Conservation (phyloP, 2,888 invertebrate species). For the Helicoverpa assulta region DNA sequence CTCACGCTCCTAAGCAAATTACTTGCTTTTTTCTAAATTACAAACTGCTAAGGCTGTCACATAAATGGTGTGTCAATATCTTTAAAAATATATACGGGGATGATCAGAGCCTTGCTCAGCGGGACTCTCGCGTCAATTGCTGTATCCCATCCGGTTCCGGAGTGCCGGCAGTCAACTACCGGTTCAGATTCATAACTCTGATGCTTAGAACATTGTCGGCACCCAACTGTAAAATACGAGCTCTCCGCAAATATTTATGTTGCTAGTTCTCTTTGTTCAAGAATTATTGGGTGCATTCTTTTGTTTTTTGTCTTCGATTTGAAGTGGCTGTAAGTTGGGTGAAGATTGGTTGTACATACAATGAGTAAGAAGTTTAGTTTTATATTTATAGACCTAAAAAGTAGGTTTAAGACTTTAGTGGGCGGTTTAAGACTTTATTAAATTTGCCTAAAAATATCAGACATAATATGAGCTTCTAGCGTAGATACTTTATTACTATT, state of each 20-base stretch:
- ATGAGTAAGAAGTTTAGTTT: no score
- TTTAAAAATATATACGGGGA: constrained; percentile 67
- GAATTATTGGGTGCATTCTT: constrained; percentile 60
- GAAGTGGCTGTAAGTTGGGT: neutral
- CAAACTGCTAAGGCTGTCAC: constrained; percentile 54
- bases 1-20: constrained; percentile 8
- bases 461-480: no score
- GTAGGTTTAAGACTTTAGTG: no score
- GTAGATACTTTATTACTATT: neutral
- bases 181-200: constrained; percentile 80
- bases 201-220: constrained; percentile 78
- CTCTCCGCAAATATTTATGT: constrained; percentile 73
- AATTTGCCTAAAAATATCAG: neutral
- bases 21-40: constrained; percentile 47
- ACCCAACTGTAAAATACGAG: constrained; percentile 78
- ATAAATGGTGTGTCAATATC: constrained; percentile 71
- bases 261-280: constrained; percentile 67
- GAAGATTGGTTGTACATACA: no score
- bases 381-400: no score
- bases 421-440: neutral
- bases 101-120: constrained; percentile 73
- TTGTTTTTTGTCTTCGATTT: constrained; percentile 16
- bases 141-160: constrained; percentile 87
- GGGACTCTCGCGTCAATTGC: constrained; percentile 84
- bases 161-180: constrained; percentile 75